Percentiles rank a stretch among this genome's conserved stretches.
These are phyloP conservation scores for Cyprinodon diabolis DNA, from an alignment of 2,797 vertebrate genomes.

Conservation along the genomic window DNA sequence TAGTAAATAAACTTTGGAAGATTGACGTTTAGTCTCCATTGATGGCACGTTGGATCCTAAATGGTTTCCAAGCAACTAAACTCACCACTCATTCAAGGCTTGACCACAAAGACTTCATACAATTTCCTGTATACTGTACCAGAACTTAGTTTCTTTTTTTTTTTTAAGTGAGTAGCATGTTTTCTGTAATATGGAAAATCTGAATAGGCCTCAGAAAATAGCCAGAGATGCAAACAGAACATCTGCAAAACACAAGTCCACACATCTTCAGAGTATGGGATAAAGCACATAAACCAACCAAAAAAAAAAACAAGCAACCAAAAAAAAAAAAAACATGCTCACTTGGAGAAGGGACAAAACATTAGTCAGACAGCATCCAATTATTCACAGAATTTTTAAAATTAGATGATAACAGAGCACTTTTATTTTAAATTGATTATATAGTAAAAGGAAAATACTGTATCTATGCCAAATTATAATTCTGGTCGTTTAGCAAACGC, in stretches of 20 bases:
- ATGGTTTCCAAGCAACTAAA: background rate
- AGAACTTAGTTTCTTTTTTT: background rate
- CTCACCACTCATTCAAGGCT: background rate
- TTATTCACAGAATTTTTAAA: slow-evolving; percentile 48
- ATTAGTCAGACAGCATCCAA: slow-evolving; percentile 52
- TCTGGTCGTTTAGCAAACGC: background rate
- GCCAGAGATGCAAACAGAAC: background rate
- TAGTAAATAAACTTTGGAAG: background rate
- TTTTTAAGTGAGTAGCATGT: background rate
- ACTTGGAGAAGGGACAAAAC: slow-evolving; percentile 28
- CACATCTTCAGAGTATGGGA: slow-evolving; percentile 7
- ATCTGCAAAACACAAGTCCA: slow-evolving; percentile 3
- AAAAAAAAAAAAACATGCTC: slow-evolving; percentile 34
- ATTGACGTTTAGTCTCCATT: background rate
- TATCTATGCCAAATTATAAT: background rate
- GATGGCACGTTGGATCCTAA: background rate
- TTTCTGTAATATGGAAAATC: background rate
- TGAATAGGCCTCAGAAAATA: background rate
- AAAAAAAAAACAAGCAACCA: background rate
- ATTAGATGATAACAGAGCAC: background rate
- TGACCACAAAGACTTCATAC: background rate
- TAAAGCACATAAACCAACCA: slow-evolving; percentile 1
- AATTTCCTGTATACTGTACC: background rate
- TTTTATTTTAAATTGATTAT: background rate
- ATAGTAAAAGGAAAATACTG: background rate